Evolutionary conservation across 2,888 invertebrate species (phyloP).

Genomic region (Celastrina argiolus): DNA sequence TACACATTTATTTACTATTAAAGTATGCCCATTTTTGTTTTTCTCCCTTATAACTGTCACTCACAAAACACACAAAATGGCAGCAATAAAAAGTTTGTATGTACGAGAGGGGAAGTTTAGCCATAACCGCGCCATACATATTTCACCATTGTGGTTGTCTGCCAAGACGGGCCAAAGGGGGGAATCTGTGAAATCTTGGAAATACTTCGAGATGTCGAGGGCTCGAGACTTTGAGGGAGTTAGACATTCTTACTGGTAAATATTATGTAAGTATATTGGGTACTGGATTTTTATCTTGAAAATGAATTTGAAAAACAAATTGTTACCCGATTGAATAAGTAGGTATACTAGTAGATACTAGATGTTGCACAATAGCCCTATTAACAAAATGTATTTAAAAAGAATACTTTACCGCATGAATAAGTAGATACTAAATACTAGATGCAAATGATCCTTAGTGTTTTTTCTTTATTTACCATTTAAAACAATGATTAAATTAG

Average conservation of each 20-base stretch:
- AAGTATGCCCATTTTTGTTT: background rate
- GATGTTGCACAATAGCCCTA: too few species aligned
- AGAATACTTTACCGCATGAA: too few species aligned
- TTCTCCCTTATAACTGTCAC: background rate
- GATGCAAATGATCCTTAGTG: too few species aligned
- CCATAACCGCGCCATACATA: constrained; percentile 33
- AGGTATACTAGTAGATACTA: too few species aligned
- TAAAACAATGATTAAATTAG: too few species aligned
- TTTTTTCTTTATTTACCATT: too few species aligned
- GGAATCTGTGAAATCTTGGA: constrained; percentile 32
- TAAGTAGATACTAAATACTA: too few species aligned
- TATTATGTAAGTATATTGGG: background rate
- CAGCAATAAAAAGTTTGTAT: constrained; percentile 8
- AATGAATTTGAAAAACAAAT: too few species aligned
- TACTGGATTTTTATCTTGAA: background rate
- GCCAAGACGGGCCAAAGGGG: constrained; percentile 38
- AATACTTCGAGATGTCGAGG: constrained; percentile 11
- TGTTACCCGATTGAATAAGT: too few species aligned
- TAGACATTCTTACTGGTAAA: background rate
- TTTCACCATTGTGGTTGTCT: constrained; percentile 40
- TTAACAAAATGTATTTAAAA: too few species aligned
- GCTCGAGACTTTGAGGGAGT: constrained; percentile 2
- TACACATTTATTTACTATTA: background rate
- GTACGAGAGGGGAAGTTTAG: constrained; percentile 32
- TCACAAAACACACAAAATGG: background rate